Percentiles rank a stretch among this genome's conserved stretches.
Conservation (phyloP, 2,888 invertebrate species). For the Nemurella pictetii region DNA sequence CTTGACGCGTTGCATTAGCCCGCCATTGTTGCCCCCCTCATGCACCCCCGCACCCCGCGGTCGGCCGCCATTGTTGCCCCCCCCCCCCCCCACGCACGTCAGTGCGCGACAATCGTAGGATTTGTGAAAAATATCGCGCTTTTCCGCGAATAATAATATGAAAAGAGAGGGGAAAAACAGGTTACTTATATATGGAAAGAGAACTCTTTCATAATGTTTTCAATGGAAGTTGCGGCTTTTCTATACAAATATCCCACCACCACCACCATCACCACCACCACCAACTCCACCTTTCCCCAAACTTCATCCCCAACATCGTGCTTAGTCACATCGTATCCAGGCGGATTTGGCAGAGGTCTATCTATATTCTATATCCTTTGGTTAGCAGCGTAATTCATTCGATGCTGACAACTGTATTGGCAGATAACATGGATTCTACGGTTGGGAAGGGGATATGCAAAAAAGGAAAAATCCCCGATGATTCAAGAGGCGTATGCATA, state of each 20-base stretch:
- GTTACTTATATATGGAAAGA: slow-evolving; percentile 33
- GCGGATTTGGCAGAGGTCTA: slow-evolving; percentile 36
- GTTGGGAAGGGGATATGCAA: not conserved
- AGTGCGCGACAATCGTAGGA: not conserved
- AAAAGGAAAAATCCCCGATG: not conserved
- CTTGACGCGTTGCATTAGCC: slow-evolving; percentile 40
- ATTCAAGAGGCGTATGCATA: slow-evolving; percentile 27
- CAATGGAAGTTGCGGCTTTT: slow-evolving; percentile 30
- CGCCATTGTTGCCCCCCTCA: slow-evolving; percentile 10
- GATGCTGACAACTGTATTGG: slow-evolving; percentile 37
- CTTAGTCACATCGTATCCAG: slow-evolving; percentile 27
- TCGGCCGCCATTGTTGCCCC: slow-evolving; percentile 29
- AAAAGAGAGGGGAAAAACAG: slow-evolving; percentile 33
- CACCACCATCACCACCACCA: not conserved
- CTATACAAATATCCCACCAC: slow-evolving; percentile 13
- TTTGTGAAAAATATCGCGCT: slow-evolving; percentile 17
- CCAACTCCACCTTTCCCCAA: slow-evolving; percentile 1
- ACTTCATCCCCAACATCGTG: not conserved
- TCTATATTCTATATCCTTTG: slow-evolving; percentile 28
- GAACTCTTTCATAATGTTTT: slow-evolving; percentile 27
- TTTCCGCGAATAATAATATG: not conserved
- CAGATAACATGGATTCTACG: not conserved
- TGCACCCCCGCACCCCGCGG: slow-evolving; percentile 25
- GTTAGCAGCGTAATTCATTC: slow-evolving; percentile 38
- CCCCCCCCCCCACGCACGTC: not conserved